Conservation (phyloP, 2,888 invertebrate species). For the Craniophora ligustri region DNA sequence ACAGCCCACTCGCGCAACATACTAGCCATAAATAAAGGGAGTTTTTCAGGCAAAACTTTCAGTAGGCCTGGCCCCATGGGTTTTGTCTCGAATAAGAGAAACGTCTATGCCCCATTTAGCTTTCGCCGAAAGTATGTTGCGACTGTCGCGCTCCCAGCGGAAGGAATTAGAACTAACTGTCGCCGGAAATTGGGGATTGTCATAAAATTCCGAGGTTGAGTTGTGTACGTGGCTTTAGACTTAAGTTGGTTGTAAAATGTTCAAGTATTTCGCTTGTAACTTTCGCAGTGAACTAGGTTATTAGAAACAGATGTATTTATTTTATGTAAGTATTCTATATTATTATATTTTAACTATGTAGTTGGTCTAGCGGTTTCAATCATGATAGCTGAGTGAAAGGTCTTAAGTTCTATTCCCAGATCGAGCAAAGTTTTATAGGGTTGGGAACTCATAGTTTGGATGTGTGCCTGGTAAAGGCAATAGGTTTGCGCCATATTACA, state of each 20-base stretch:
- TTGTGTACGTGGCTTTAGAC: constrained; percentile 9
- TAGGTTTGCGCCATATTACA: too few species aligned
- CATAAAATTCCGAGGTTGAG: constrained; percentile 19
- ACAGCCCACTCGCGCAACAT: constrained; percentile 35
- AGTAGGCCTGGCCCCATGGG: constrained; percentile 44
- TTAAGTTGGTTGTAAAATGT: constrained; percentile 1
- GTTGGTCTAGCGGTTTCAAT: too few species aligned
- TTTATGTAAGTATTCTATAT: too few species aligned
- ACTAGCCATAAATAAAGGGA: constrained; percentile 40
- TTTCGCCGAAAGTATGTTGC: constrained; percentile 35
- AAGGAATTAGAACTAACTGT: constrained; percentile 46
- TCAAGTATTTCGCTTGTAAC: neutral
- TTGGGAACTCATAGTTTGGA: too few species aligned
- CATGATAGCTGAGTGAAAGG: too few species aligned
- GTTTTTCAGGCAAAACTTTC: constrained; percentile 46
- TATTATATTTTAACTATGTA: too few species aligned
- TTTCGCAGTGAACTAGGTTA: neutral
- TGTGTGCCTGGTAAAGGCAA: too few species aligned
- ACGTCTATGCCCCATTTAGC: constrained; percentile 40
- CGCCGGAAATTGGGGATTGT: constrained; percentile 38
- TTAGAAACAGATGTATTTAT: neutral
- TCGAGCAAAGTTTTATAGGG: too few species aligned
- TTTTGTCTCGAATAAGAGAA: constrained; percentile 45
- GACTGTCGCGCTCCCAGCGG: constrained; percentile 25
- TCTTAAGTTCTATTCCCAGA: too few species aligned